Base-by-base conservation (phyloP, 2,797 vertebrate species). In the Microctenopoma lineatum region DNA sequence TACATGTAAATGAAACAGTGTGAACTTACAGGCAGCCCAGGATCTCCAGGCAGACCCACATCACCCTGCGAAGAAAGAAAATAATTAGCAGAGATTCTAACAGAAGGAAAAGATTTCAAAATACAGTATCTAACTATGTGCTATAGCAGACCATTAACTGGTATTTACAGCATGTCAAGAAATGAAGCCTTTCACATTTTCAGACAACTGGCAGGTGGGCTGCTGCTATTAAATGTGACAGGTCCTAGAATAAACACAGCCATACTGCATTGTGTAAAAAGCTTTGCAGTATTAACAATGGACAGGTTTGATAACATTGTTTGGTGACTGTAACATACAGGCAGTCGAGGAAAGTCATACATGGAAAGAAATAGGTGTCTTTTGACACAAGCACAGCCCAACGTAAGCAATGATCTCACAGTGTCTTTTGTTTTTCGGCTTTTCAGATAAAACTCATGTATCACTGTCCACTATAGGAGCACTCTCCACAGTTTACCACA, bases 1-100 rank as follows among this genome's bases (percentile, higher is more conserved):
- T 66, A 80, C 57, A 83, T 83, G 70, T 45, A 71, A 84, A 81
- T 75, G 60, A 66, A 77, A 68, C 21, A 34, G 29, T 51, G 65
- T 75, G 48, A 92, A 96, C 96, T 95, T 93, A 98, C 97, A 57
- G 88, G 87, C 66, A 93, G 85, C 18, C 90, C 92, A 67, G 94
- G 77, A 54, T 89, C 90, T 85, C 95, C 96, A 27, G 95, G 91
- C 59, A 91, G 93, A 79, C 96, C 96, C 12, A 45, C 57, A 46
- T 97, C 95, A 73, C 97, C 96, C 97, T 98, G 86, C 45, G 48
- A 84, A 78, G 75, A 86, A 79, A 83, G 50, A 85, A 47, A 72
- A 77, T 59, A 54, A 81, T 77, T 47, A 82, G 60, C 32, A 9
- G 7, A 34, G 9, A 34, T 8, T 34, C 32, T 34, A 7, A 57